Conservation (phyloP, 2,797 vertebrate species). For the Taenioides sp. region DNA sequence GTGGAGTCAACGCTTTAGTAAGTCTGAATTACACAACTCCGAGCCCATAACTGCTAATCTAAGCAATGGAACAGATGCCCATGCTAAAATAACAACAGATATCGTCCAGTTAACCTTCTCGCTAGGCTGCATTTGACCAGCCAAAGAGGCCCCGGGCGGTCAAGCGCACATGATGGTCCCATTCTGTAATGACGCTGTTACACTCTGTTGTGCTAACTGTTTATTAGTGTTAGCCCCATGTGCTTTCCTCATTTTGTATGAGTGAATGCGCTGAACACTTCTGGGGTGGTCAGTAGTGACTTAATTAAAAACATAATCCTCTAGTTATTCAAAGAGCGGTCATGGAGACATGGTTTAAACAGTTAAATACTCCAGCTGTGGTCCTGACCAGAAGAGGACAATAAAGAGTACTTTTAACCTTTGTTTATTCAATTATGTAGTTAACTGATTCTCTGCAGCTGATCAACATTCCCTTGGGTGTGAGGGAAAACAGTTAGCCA, state of each 20-base stretch:
- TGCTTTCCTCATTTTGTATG: conserved; percentile 4
- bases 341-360: background rate
- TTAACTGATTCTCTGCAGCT: no score
- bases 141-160: conserved; percentile 57
- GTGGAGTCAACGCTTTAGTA: conserved; percentile 74
- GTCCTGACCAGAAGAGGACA: no score
- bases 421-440: no score
- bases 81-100: conserved; percentile 67
- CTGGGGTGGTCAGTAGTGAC: conserved; percentile 54
- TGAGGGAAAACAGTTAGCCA: no score
- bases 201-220: conserved; percentile 65
- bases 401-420: no score
- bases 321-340: conserved; percentile 32
- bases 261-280: conserved; percentile 5
- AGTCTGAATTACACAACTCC: conserved; percentile 78
- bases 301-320: conserved; percentile 45
- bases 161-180: conserved; percentile 65
- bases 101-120: conserved; percentile 77
- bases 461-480: no score
- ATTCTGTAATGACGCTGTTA: conserved; percentile 64
- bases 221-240: conserved; percentile 56
- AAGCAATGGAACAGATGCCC: conserved; percentile 75
- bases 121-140: conserved; percentile 70
- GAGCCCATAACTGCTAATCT: conserved; percentile 74
- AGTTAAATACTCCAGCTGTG: background rate